Percentiles rank a stretch among this genome's conserved stretches.
Conservation (phyloP, 2,888 invertebrate genomes). For the Chrysolina oricalcia region DNA sequence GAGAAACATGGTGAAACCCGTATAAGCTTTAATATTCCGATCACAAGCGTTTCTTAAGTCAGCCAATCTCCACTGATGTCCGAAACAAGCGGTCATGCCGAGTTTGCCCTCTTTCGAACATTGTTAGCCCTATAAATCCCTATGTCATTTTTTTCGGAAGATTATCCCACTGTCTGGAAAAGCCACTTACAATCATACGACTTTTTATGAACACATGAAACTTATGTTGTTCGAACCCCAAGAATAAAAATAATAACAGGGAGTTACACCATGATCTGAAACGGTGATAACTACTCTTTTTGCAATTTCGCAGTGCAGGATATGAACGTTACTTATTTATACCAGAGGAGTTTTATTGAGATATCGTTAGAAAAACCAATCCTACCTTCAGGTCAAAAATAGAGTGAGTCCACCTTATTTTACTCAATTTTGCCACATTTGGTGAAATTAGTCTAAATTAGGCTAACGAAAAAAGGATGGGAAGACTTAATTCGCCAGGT, state of each 20-base stretch:
- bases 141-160: conserved; percentile 64
- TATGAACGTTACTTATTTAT: too few species aligned
- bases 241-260: conserved; percentile 40
- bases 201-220: conserved; percentile 69
- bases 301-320: neutral
- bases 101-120: conserved; percentile 66
- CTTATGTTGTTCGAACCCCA: conserved; percentile 55
- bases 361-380: too few species aligned
- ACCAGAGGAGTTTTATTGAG: too few species aligned
- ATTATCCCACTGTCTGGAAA: conserved; percentile 67
- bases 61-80: conserved; percentile 68
- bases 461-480: too few species aligned
- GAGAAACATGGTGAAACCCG: conserved; percentile 22
- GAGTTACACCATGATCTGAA: neutral
- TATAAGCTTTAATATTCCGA: conserved; percentile 57
- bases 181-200: conserved; percentile 71
- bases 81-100: conserved; percentile 62
- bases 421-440: too few species aligned
- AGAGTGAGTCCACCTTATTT: too few species aligned
- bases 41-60: conserved; percentile 67
- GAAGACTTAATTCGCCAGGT: too few species aligned
- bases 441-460: too few species aligned
- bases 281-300: neutral
- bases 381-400: too few species aligned
- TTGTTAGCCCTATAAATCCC: conserved; percentile 70